Percentiles rank a stretch among this genome's conserved stretches.
These are phyloP conservation scores for Tholera decimalis DNA, from an alignment of 2,888 invertebrate genomes.

Conservation along the genomic window DNA sequence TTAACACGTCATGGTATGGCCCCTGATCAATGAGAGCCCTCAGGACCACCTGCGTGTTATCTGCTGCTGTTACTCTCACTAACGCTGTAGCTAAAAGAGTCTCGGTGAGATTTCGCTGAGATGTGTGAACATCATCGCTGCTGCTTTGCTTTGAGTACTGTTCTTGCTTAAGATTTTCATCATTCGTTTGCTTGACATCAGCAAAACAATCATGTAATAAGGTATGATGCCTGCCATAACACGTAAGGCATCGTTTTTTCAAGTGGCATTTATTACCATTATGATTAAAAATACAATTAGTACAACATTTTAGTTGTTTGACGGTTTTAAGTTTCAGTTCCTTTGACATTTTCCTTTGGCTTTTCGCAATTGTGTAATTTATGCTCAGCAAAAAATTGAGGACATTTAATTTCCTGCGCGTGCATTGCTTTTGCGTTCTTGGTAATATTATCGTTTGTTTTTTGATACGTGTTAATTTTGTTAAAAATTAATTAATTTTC, in stretches of 20 bases:
- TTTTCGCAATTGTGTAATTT: neutral
- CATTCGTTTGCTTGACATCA: no score
- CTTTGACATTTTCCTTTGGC: neutral
- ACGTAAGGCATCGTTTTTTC: neutral
- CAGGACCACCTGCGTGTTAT: neutral
- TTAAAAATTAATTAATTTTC: neutral
- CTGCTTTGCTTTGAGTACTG: no score
- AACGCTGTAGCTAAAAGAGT: slow-evolving; percentile 1
- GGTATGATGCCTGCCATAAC: neutral
- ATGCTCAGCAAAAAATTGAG: no score
- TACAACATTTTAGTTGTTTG: slow-evolving; percentile 1
- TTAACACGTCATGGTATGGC: no score
- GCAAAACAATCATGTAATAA: no score
- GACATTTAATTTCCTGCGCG: no score
- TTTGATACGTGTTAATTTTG: neutral
- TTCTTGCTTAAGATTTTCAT: no score
- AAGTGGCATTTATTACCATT: neutral
- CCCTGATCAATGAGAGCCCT: slow-evolving; percentile 9
- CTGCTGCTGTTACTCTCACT: neutral
- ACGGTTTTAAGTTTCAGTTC: slow-evolving; percentile 4
- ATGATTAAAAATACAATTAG: no score
- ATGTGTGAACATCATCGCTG: no score
- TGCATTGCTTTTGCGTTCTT: no score
- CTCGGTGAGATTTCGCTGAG: no score
- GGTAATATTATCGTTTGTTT: neutral